A percentile compares a stretch with the other conserved stretches of the same genome.
These are phyloP conservation scores for Brevimyrus niger DNA, from an alignment of 2,113 vertebrate species.

Conservation along the genomic window DNA sequence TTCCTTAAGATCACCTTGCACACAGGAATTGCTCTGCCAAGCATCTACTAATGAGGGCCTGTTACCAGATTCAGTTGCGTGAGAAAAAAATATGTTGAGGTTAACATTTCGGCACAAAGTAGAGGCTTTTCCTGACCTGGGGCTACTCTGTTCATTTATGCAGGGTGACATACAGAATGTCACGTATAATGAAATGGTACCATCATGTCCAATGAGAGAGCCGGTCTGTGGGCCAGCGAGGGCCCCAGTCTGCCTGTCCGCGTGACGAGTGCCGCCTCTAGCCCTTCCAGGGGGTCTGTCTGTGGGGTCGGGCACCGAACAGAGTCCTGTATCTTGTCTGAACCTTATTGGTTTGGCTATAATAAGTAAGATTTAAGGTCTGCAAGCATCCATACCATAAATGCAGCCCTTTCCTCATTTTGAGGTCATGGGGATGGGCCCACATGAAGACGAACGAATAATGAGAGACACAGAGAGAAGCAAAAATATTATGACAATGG, in stretches of 20 bases:
- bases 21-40: not conserved
- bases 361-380: not conserved
- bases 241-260: not conserved
- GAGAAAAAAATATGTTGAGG: not conserved
- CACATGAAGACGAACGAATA: not conserved
- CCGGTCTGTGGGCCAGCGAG: not conserved
- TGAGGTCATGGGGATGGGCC: not conserved
- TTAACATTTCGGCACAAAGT: not conserved
- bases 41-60: not conserved
- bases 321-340: not conserved
- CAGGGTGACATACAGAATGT: not conserved
- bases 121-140: not conserved
- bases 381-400: not conserved
- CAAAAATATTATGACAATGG: not conserved
- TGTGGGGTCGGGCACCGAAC: not conserved
- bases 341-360: not conserved
- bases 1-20: conserved; percentile 8
- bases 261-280: too few species aligned
- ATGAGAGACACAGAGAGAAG: not conserved
- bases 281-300: not conserved
- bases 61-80: not conserved
- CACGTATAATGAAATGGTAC: not conserved
- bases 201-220: conserved; percentile 4
- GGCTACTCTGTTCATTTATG: not conserved
- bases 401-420: not conserved